Conservation (phyloP, 2,113 vertebrate genomes). For the Lepidothrix coronata region DNA sequence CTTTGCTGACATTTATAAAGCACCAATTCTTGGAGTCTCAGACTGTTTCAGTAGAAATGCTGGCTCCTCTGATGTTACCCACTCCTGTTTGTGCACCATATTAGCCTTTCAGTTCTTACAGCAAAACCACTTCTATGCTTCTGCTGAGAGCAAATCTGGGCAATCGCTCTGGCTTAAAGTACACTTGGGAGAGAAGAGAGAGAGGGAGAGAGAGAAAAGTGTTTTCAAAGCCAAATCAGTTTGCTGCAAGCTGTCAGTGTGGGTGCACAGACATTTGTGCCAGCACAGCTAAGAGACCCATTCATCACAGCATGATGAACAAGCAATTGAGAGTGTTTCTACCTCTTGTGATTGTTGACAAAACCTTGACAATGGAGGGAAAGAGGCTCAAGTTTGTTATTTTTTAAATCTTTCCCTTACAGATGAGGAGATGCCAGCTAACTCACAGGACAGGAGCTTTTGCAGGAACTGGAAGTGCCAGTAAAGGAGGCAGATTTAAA, state of each 20-base stretch:
- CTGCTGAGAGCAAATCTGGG: not conserved
- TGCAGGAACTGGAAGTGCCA: not conserved
- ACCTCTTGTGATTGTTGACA: conserved; percentile 31
- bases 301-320: conserved; percentile 3
- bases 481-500: conserved; percentile 29
- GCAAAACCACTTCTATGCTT: not conserved
- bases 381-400: conserved; percentile 2
- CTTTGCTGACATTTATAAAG: not conserved
- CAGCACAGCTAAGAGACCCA: not conserved
- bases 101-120: not conserved
- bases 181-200: not conserved
- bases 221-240: conserved; percentile 11
- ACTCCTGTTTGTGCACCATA: not conserved
- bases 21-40: not conserved
- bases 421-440: not conserved
- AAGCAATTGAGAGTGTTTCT: conserved; percentile 32
- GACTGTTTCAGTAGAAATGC: not conserved
- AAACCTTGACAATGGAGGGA: conserved; percentile 7
- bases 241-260: not conserved
- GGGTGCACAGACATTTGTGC: not conserved
- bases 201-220: not conserved
- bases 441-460: not conserved
- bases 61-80: not conserved
- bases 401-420: conserved; percentile 11
- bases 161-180: not conserved